Evolutionary conservation across 2,888 invertebrate genomes (phyloP), one percentile per base, ranked within the genome.

Genomic region (Acrobasis repandana): DNA sequence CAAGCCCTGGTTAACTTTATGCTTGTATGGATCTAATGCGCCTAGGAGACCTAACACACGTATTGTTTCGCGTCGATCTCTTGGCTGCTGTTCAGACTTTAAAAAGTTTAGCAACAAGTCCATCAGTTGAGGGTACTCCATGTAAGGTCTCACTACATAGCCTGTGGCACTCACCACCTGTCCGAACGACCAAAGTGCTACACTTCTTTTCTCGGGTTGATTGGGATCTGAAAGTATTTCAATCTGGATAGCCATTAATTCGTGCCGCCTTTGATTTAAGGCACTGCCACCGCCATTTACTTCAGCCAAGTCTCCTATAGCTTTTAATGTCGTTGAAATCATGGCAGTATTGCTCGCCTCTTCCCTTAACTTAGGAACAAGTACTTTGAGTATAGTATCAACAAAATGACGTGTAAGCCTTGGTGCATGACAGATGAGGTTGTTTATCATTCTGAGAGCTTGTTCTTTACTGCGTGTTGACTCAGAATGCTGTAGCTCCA

Each of bases 11-110:
- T 97, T 98, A 88, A 99, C 97, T 91, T 98, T 99, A 82, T 99
- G 98, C 77, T 97, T 97, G 88, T 99, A 99, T 0, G 99, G 99
- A 93, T 99, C 99, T 72, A 99, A 93, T 0, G 99, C 99, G 5
- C 99, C 99, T 0, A 99, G 92, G 10, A 99, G 90, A 0, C 99
- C 99, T 34, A 99, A 90, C 9, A 99, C 98, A 46, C 98, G 94
- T 63, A 99, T 97, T 0, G 98, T 98, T 92, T 99, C 97, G 36
- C 97, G 92, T 33, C 97, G 93, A 61, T 98, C 97, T 58, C 95
- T 94, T 0, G 95, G 94, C 61, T 97, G 96, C 79, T 98, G 98
- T 80, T 99, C 99, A 0, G 98, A 98, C 91, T 98, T 99, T 49
- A 99, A 92, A 79, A 99, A 98, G 78, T 96, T 97, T 28, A 99